Evolutionary conservation across 2,797 vertebrate genomes (phyloP), one percentile per base, ranked within the genome.

Genomic region (Hydrolagus colliei): DNA sequence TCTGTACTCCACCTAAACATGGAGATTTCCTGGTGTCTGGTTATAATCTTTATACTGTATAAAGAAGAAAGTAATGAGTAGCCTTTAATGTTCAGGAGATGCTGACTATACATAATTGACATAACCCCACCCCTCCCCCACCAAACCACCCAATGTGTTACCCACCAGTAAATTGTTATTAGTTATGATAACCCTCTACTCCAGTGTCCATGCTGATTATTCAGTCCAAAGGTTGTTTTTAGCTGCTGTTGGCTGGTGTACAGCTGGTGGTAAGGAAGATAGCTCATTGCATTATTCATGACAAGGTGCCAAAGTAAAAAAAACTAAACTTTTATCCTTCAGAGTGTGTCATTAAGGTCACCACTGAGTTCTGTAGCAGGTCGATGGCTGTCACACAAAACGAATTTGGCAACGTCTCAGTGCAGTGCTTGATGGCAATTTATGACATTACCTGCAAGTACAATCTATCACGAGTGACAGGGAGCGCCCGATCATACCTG

Each of bases 271-370:
- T 77, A 20, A 61, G 7, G 52, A 61, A 61, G 9, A 92, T 92
- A 92, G 92, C 93, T 90, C 91, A 89, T 92, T 92, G 92, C 92
- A 91, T 92, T 93, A 92, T 91, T 93, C 91, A 93, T 89, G 90
- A 87, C 90, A 90, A 90, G 92, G 89, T 88, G 89, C 89, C 41
- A 77, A 16, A 10, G 52, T 59, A 52, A 75, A 52, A 72, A 72
- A 91, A 91, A 91, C 87, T 92, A 92, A 92, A 91, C 91, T 93
- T 93, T 93, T 91, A 90, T 93, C 89, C 90, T 92, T 89, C 18
- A 88, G 90, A 87, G 88, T 90, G 86, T 91, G 90, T 91, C 92
- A 90, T 88, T 88, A 90, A 93, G 91, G 91, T 92, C 92, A 88
- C 85, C 85, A 92, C 90, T 91, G 89, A 88, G 90, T 90, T 85